Percentiles rank a stretch among this genome's conserved stretches.
Conservation (phyloP, 2,888 invertebrate species). For the Cynaeus angustus region DNA sequence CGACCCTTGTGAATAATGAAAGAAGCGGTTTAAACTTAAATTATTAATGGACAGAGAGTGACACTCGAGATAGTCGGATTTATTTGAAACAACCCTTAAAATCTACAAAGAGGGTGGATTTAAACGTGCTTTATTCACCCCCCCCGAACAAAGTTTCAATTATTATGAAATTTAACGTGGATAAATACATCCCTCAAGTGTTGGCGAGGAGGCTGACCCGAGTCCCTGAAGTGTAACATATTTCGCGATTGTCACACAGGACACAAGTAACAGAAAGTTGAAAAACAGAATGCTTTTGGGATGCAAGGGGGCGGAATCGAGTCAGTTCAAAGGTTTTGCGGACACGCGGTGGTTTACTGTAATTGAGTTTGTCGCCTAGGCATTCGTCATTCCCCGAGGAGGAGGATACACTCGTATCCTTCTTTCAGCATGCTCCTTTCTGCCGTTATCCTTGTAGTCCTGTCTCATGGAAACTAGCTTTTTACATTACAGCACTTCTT, state of each 20-base stretch:
- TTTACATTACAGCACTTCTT: constrained; percentile 53
- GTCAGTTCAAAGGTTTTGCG: constrained; percentile 65
- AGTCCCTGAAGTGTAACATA: constrained; percentile 21
- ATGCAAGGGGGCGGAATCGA: constrained; percentile 34
- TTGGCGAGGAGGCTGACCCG: no score
- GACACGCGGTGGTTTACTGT: constrained; percentile 67
- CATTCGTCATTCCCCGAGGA: constrained; percentile 64
- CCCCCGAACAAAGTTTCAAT: constrained; percentile 9
- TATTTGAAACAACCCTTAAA: constrained; percentile 39
- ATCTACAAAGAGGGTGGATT: constrained; percentile 28
- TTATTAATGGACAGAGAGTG: constrained; percentile 43
- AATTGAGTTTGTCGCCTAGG: constrained; percentile 66
- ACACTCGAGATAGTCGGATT: constrained; percentile 32
- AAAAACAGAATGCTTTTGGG: constrained; percentile 47
- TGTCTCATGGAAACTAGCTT: constrained; percentile 54
- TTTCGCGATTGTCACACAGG: constrained; percentile 40
- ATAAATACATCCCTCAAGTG: constrained; percentile 30
- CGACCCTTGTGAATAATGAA: constrained; percentile 36
- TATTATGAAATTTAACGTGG: constrained; percentile 17
- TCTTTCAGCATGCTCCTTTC: constrained; percentile 50
- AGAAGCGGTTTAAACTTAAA: constrained; percentile 43
- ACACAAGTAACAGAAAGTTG: constrained; percentile 28
- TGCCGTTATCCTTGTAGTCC: constrained; percentile 51
- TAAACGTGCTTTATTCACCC: constrained; percentile 17
- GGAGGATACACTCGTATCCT: constrained; percentile 53